phyloP scores from a whole-genome alignment of 2,797 vertebrate species.

The Spheniscus humboldti region DNA sequence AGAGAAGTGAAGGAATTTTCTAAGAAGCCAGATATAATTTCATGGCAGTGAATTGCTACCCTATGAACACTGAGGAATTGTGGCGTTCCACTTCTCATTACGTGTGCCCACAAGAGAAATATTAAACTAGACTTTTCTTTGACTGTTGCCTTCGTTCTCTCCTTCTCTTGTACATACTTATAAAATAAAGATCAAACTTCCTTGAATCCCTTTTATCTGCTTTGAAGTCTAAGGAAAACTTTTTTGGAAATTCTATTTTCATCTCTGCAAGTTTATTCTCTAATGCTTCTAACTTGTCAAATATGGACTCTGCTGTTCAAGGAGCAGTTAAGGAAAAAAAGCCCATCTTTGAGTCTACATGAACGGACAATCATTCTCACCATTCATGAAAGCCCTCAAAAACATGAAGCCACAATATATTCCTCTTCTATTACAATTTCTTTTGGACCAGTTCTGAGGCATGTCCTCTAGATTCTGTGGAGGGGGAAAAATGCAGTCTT shows the following conservation, averaged over 20 bases:
- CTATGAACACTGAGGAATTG: slow-evolving; percentile 13
- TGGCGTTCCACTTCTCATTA: slow-evolving; percentile 23
- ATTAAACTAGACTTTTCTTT: slow-evolving; percentile 58
- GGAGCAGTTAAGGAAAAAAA: slow-evolving; percentile 29
- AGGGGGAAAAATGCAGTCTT: background rate
- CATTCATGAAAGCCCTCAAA: background rate
- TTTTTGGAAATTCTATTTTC: slow-evolving; percentile 59
- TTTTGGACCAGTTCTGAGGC: background rate
- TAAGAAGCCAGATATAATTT: slow-evolving; percentile 26
- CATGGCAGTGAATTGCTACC: background rate
- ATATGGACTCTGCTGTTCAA: slow-evolving; percentile 31
- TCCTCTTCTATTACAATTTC: background rate
- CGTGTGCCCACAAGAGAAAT: slow-evolving; percentile 48
- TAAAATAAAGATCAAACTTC: slow-evolving; percentile 68
- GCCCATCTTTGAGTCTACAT: slow-evolving; percentile 4
- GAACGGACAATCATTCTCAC: background rate
- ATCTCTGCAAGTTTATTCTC: slow-evolving; percentile 57
- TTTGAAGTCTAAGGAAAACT: slow-evolving; percentile 59
- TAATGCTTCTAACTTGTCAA: slow-evolving; percentile 49
- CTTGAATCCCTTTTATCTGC: slow-evolving; percentile 53
- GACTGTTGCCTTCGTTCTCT: slow-evolving; percentile 38
- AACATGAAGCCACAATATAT: background rate
- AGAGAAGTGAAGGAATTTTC: slow-evolving; percentile 31
- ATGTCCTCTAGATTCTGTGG: background rate
- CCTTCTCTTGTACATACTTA: slow-evolving; percentile 47